Conservation (phyloP, 2,888 invertebrate species). For the Drosophila borealis region DNA sequence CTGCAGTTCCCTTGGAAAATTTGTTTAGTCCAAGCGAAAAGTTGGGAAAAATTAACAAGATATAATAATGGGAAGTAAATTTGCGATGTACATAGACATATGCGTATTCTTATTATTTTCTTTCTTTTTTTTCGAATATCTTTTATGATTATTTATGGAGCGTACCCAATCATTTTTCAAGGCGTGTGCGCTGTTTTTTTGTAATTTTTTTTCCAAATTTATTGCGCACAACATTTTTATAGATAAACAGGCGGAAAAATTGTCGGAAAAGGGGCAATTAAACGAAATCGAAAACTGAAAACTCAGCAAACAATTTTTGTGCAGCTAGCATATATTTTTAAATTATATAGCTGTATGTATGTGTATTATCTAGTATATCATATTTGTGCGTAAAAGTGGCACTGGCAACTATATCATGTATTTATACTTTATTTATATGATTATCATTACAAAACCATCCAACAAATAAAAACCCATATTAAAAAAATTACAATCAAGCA, state of each 20-base stretch:
- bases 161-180: slow-evolving; percentile 44
- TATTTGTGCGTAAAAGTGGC: slow-evolving; percentile 26
- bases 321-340: slow-evolving; percentile 27
- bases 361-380: slow-evolving; percentile 33
- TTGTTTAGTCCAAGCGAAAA: slow-evolving; percentile 22
- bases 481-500: background rate
- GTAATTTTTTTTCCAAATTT: slow-evolving; percentile 34
- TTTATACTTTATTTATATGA: slow-evolving; percentile 34
- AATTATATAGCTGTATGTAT: slow-evolving; percentile 17
- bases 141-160: slow-evolving; percentile 50
- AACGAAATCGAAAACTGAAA: slow-evolving; percentile 68
- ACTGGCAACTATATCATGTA: slow-evolving; percentile 46
- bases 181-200: slow-evolving; percentile 28
- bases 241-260: slow-evolving; percentile 71
- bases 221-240: slow-evolving; percentile 60
- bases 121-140: slow-evolving; percentile 28
- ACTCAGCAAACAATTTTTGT: slow-evolving; percentile 50
- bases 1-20: slow-evolving; percentile 42
- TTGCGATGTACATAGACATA: slow-evolving; percentile 18
- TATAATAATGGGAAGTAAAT: slow-evolving; percentile 22
- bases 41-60: slow-evolving; percentile 1
- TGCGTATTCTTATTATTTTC: too few relatives aligned
- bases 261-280: slow-evolving; percentile 71
- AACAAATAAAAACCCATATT: slow-evolving; percentile 27
- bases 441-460: slow-evolving; percentile 28